Conservation (phyloP, 2,888 invertebrate species). For the Notodonta dromedarius region DNA sequence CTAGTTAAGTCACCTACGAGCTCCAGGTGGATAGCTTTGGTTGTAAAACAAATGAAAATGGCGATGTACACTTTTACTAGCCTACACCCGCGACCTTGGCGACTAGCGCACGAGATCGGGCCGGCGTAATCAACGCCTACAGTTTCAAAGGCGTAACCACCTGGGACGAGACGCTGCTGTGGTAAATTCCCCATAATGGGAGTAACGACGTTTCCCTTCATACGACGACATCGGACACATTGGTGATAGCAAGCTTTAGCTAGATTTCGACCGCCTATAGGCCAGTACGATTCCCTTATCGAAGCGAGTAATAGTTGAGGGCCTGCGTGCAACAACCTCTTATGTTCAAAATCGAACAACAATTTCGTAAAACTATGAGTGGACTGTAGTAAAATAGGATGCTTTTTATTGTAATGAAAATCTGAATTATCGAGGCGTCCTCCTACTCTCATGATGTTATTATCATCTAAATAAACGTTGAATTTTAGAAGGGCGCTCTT, state of each 20-base stretch:
- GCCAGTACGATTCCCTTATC: slow-evolving; percentile 32
- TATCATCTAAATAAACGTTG: slow-evolving; percentile 27
- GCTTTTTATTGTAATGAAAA: slow-evolving; percentile 31
- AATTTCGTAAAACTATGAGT: slow-evolving; percentile 33
- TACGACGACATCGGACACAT: slow-evolving; percentile 7
- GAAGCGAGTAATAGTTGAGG: slow-evolving; percentile 29
- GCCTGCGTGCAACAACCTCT: slow-evolving; percentile 30
- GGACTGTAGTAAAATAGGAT: slow-evolving; percentile 40
- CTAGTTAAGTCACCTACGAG: slow-evolving; percentile 25
- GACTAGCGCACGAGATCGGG: slow-evolving; percentile 18
- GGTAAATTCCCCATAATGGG: slow-evolving; percentile 36
- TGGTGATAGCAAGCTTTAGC: slow-evolving; percentile 12
- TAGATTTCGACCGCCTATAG: slow-evolving; percentile 29
- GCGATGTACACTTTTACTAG: slow-evolving; percentile 4
- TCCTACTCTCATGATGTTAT: slow-evolving; percentile 34
- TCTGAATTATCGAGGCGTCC: slow-evolving; percentile 33
- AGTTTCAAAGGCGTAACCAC: slow-evolving; percentile 21
- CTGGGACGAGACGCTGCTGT: slow-evolving; percentile 18
- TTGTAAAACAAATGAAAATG: slow-evolving; percentile 5
- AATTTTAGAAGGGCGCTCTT: slow-evolving; percentile 26
- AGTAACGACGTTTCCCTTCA: slow-evolving; percentile 12
- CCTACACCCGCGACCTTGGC: slow-evolving; percentile 8
- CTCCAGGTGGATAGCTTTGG: not conserved
- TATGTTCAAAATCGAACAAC: slow-evolving; percentile 27
- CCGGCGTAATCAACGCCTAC: slow-evolving; percentile 33